Evolutionary conservation across 2,797 vertebrate species (phyloP).

Genomic region (Dendrocincla fuliginosa): DNA sequence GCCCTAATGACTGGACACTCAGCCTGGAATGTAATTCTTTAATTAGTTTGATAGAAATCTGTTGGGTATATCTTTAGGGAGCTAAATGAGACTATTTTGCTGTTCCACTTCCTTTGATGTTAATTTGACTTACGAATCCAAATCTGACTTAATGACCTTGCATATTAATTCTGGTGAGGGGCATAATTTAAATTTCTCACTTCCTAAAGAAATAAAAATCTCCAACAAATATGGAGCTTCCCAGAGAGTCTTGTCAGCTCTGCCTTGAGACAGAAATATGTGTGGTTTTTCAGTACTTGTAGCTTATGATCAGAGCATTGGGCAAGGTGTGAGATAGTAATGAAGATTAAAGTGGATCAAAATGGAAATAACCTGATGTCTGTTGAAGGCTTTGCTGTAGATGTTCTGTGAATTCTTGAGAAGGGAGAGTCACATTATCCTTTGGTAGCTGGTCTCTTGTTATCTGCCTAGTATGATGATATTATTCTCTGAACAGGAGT

Average conservation of each 20-base stretch:
- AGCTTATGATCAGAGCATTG: not conserved
- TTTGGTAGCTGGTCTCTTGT: not conserved
- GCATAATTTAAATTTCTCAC: not conserved
- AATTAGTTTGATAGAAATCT: not conserved
- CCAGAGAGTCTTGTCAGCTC: not conserved
- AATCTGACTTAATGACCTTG: not conserved
- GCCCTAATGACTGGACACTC: not conserved
- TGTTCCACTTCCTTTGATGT: not conserved
- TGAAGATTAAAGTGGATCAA: not conserved
- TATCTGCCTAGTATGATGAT: not conserved
- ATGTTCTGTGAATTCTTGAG: not conserved
- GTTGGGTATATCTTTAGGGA: not conserved
- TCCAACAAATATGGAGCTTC: not conserved
- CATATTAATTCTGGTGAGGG: not conserved
- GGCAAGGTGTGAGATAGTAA: not conserved
- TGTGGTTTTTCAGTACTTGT: not conserved
- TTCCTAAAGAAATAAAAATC: not conserved
- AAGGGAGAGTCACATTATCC: not conserved
- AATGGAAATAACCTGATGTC: not conserved
- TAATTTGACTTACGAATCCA: not conserved
- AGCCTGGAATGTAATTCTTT: not conserved
- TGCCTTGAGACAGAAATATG: not conserved
- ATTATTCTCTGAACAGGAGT: not conserved
- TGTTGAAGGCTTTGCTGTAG: not conserved
- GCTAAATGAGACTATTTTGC: not conserved